phyloP scores from a whole-genome alignment of 2,888 invertebrate genomes.

The Byasa hedistus region DNA sequence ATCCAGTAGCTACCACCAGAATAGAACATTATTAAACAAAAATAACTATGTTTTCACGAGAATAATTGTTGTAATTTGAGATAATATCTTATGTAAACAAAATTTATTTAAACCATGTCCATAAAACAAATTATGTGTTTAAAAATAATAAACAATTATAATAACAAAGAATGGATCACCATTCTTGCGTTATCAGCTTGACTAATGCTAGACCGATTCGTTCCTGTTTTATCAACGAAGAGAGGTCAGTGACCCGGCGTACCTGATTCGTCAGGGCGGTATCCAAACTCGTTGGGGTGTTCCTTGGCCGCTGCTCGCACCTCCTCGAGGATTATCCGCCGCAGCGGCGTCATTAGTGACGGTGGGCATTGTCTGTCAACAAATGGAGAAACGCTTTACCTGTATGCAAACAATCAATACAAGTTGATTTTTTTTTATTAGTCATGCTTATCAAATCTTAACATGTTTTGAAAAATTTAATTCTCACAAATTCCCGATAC shows the following conservation, averaged over 20 bases:
- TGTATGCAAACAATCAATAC: slow-evolving; percentile 3
- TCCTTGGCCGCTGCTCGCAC: slow-evolving; percentile 82
- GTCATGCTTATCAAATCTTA: too few relatives aligned
- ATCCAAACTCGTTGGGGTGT: slow-evolving; percentile 83
- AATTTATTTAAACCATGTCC: background rate
- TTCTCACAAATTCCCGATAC: too few relatives aligned
- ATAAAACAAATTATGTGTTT: background rate
- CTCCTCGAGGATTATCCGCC: slow-evolving; percentile 84
- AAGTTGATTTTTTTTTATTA: background rate
- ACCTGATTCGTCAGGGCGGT: slow-evolving; percentile 82
- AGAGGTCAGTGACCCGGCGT: slow-evolving; percentile 39
- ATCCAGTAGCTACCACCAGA: too few relatives aligned
- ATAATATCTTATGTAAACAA: background rate
- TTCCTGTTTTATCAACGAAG: slow-evolving; percentile 9
- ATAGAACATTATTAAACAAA: too few relatives aligned
- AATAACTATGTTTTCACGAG: background rate
- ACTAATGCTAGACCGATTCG: slow-evolving; percentile 4
- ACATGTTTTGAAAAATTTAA: too few relatives aligned
- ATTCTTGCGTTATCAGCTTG: slow-evolving; percentile 14
- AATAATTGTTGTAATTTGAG: background rate
- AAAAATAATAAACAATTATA: background rate
- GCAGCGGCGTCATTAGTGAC: slow-evolving; percentile 83
- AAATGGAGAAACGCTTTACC: slow-evolving; percentile 9
- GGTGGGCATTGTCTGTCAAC: slow-evolving; percentile 84
- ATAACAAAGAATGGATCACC: slow-evolving; percentile 8